These are phyloP conservation scores for Etheostoma perlongum DNA, from an alignment of 2,797 vertebrate genomes.

Conservation along the genomic window DNA sequence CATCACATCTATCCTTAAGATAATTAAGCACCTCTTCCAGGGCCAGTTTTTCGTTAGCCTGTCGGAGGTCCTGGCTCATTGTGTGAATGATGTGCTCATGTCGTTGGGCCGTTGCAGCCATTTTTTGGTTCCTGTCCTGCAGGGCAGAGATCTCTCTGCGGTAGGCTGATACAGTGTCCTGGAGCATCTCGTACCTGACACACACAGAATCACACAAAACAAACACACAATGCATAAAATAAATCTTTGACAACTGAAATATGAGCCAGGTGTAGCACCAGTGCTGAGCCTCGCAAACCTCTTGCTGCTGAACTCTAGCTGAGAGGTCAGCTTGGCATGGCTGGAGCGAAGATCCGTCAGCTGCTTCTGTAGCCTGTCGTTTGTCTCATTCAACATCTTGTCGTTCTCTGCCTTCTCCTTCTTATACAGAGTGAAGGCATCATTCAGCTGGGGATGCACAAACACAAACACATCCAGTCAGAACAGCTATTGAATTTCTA, in stretches of 20 bases:
- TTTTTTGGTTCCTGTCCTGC: conserved; percentile 92
- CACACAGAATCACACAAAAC: not conserved
- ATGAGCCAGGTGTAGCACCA: not conserved
- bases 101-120: conserved; percentile 89
- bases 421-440: conserved; percentile 93
- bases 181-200: conserved; percentile 94
- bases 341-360: conserved; percentile 91
- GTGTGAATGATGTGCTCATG: conserved; percentile 95
- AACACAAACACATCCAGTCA: conserved; percentile 8
- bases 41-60: conserved; percentile 91
- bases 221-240: no score
- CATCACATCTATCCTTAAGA: not conserved
- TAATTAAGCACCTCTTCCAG: conserved; percentile 87
- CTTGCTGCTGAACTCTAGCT: conserved; percentile 95
- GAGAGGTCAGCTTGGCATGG: conserved; percentile 92
- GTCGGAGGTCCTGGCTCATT: conserved; percentile 93
- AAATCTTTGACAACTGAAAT: not conserved
- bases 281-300: conserved; percentile 71
- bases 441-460: conserved; percentile 86
- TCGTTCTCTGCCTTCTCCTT: conserved; percentile 96
- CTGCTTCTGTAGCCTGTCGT: conserved; percentile 92
- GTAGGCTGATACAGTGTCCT: conserved; percentile 92
- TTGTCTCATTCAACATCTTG: conserved; percentile 91
- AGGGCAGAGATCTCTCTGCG: conserved; percentile 91
- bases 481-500: not conserved